Percentiles rank a stretch among this genome's conserved stretches.
Evolutionary conservation across 92 coral and sea anemone genomes (phyloP).

Genomic region (Montipora capitata): DNA sequence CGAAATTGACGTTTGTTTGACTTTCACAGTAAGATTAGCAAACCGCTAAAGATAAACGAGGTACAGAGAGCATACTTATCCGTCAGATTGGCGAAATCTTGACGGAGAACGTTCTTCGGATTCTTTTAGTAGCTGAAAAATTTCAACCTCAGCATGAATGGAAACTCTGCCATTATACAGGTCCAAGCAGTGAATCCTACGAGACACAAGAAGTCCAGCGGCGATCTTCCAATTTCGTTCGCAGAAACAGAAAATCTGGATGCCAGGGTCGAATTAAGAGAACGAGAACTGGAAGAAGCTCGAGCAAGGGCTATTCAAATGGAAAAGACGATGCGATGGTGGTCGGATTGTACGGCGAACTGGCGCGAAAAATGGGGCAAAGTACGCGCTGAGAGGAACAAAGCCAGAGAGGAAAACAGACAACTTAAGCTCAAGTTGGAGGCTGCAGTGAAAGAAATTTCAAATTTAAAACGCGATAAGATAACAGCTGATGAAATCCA

Average conservation of each 20-base stretch:
- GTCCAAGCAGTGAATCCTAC: constrained; percentile 35
- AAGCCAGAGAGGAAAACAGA: constrained; percentile 95
- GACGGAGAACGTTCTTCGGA: neutral
- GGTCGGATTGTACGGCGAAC: constrained; percentile 99
- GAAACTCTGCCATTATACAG: constrained; percentile 1
- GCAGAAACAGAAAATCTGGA: constrained; percentile 78
- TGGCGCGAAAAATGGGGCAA: constrained; percentile 99
- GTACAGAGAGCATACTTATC: neutral
- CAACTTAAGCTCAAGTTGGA: constrained; percentile 91
- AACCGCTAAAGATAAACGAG: neutral
- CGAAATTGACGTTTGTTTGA: neutral
- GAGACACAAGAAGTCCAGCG: constrained; percentile 24
- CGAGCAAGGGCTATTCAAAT: constrained; percentile 96
- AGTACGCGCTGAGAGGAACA: constrained; percentile 97
- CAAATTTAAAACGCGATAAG: constrained; percentile 87
- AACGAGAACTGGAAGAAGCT: constrained; percentile 95
- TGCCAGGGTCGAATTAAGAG: constrained; percentile 85
- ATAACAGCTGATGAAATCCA: constrained; percentile 81
- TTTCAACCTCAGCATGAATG: constrained; percentile 29
- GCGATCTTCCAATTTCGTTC: constrained; percentile 32
- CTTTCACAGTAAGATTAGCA: neutral
- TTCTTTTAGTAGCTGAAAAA: too few relatives aligned
- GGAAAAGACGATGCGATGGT: constrained; percentile 99
- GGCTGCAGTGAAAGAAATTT: constrained; percentile 83
- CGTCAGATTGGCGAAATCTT: neutral